Conservation (phyloP, 2,888 invertebrate genomes). For the Augiades crinisus region DNA sequence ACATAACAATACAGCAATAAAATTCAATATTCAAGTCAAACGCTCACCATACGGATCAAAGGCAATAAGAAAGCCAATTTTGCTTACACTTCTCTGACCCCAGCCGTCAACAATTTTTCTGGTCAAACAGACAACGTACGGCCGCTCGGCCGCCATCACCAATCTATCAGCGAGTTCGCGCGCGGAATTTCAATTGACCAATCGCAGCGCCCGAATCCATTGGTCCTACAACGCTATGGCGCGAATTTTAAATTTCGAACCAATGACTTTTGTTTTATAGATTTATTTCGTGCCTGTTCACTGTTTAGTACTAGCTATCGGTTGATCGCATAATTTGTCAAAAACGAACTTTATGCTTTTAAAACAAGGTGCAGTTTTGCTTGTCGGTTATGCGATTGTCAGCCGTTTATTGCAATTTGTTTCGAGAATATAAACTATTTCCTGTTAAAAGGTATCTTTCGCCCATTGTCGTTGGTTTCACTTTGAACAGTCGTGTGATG, state of each 20-base stretch:
- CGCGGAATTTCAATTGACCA: constrained; percentile 74
- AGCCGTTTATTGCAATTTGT: constrained; percentile 64
- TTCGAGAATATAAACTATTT: constrained; percentile 74
- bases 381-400: constrained; percentile 28
- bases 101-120: constrained; percentile 57
- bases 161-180: constrained; percentile 74
- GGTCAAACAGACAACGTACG: constrained; percentile 67
- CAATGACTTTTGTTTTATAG: constrained; percentile 58
- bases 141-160: constrained; percentile 55
- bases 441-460: constrained; percentile 69
- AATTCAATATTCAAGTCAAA: constrained; percentile 2
- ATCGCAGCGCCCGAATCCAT: constrained; percentile 59
- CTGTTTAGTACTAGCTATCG: constrained; percentile 32
- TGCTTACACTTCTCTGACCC: constrained; percentile 15
- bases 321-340: constrained; percentile 7
- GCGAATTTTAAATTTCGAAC: constrained; percentile 65
- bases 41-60: background rate
- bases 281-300: constrained; percentile 44
- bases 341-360: constrained; percentile 35
- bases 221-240: constrained; percentile 52
- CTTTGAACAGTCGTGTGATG: constrained; percentile 49
- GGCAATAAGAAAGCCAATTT: constrained; percentile 3
- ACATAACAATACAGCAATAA: no score
- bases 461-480: constrained; percentile 63
- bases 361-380: constrained; percentile 38